phyloP scores from a whole-genome alignment of 2,888 invertebrate genomes.

The Nomada goodeniana region DNA sequence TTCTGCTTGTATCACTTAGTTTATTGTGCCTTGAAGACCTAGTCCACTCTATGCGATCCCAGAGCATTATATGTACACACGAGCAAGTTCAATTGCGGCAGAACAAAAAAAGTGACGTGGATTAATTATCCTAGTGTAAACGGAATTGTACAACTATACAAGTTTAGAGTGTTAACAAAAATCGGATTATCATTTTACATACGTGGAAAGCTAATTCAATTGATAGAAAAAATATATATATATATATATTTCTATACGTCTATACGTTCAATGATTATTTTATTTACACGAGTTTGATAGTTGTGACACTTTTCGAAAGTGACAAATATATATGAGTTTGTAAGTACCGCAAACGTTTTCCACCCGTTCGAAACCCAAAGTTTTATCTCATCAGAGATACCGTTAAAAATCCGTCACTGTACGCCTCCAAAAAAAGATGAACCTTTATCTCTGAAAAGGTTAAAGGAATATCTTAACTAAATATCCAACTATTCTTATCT shows the following conservation, averaged over 20 bases:
- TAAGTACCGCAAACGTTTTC: no score
- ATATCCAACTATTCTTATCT: background rate
- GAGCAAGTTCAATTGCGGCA: background rate
- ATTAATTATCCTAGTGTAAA: background rate
- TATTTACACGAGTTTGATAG: background rate
- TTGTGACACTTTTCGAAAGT: no score
- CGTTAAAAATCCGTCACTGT: background rate
- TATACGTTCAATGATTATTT: background rate
- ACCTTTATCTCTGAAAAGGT: background rate
- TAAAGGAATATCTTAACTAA: background rate
- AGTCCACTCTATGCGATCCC: background rate
- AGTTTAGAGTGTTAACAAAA: background rate
- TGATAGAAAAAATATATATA: background rate
- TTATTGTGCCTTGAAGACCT: constrained; percentile 11
- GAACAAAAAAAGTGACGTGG: no score
- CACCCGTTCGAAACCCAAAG: background rate
- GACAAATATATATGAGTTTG: no score
- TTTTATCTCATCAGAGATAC: background rate
- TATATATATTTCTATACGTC: no score
- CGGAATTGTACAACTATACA: background rate
- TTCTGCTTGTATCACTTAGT: constrained; percentile 1
- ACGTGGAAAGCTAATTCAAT: background rate
- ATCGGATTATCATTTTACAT: background rate
- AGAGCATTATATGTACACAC: background rate
- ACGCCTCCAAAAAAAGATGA: background rate